Percentiles rank a stretch among this genome's conserved stretches.
Conservation (phyloP, 2,797 vertebrate genomes). For the Pempheris klunzingeri region DNA sequence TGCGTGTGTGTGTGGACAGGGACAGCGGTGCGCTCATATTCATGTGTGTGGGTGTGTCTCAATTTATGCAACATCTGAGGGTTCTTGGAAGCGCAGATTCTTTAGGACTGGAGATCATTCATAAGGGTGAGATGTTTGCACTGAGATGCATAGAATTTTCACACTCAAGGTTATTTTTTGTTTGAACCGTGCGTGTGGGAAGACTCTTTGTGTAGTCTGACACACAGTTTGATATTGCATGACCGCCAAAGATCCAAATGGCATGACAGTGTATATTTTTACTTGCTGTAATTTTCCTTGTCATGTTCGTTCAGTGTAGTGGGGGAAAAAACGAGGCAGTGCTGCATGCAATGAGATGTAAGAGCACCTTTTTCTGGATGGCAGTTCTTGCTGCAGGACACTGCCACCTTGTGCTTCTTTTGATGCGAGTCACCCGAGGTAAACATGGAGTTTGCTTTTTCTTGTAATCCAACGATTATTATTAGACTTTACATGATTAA, state of each 20-base stretch:
- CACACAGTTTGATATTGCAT: neutral
- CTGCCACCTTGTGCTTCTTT: constrained; percentile 73
- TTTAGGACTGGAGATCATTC: constrained; percentile 44
- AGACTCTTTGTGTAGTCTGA: neutral
- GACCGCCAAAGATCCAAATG: neutral
- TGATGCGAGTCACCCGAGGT: neutral
- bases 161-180: constrained; percentile 39
- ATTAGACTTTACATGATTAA: neutral
- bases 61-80: constrained; percentile 75
- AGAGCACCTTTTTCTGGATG: constrained; percentile 64
- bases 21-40: constrained; percentile 53
- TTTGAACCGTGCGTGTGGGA: constrained; percentile 22
- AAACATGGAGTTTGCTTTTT: neutral
- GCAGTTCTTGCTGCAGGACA: constrained; percentile 54
- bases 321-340: constrained; percentile 36
- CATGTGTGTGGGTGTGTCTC: constrained; percentile 78
- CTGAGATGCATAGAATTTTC: constrained; percentile 19
- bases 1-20: constrained; percentile 18
- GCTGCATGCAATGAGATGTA: constrained; percentile 59
- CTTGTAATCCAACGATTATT: constrained; percentile 3
- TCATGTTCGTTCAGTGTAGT: constrained; percentile 40
- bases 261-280: constrained; percentile 11
- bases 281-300: constrained; percentile 50
- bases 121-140: constrained; percentile 34
- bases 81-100: constrained; percentile 46